Evolutionary conservation across 2,888 invertebrate genomes (phyloP).

Genomic region (Hypena proboscidalis): DNA sequence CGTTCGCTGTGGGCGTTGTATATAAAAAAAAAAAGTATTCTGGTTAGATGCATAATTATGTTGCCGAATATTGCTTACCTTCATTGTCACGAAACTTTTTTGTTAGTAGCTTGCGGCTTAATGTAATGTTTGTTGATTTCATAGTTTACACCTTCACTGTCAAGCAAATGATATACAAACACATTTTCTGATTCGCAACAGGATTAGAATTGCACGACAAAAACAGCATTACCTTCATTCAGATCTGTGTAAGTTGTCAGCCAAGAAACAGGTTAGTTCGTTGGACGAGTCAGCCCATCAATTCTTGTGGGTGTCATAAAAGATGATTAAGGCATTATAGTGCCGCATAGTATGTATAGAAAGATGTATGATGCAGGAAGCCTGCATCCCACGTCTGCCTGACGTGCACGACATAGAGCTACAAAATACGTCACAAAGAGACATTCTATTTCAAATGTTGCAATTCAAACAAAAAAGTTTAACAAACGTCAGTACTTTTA

Average conservation of each 20-base stretch:
- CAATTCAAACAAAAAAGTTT: no score
- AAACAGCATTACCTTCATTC: constrained; percentile 8
- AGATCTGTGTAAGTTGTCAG: constrained; percentile 4
- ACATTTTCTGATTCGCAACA: background rate
- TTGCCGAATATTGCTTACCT: no score
- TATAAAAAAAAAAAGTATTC: no score
- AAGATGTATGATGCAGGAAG: constrained; percentile 7
- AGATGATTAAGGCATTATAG: constrained; percentile 15
- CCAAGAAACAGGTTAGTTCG: constrained; percentile 9
- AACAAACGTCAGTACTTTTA: no score
- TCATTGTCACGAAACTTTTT: no score
- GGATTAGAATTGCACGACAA: constrained; percentile 1
- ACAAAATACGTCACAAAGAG: background rate
- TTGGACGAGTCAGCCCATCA: constrained; percentile 5
- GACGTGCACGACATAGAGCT: background rate
- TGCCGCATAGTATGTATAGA: background rate
- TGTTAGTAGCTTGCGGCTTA: no score
- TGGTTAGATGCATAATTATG: no score
- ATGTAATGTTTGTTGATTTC: no score
- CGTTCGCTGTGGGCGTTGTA: no score
- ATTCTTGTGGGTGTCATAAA: constrained; percentile 13
- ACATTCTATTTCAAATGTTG: background rate
- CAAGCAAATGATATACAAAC: background rate
- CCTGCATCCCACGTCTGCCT: constrained; percentile 1
- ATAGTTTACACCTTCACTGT: background rate